A percentile compares a stretch with the other conserved stretches of the same genome.
These are phyloP conservation scores for Propithecus coquereli DNA, from an alignment of 2,113 vertebrate species.

Conservation along the genomic window DNA sequence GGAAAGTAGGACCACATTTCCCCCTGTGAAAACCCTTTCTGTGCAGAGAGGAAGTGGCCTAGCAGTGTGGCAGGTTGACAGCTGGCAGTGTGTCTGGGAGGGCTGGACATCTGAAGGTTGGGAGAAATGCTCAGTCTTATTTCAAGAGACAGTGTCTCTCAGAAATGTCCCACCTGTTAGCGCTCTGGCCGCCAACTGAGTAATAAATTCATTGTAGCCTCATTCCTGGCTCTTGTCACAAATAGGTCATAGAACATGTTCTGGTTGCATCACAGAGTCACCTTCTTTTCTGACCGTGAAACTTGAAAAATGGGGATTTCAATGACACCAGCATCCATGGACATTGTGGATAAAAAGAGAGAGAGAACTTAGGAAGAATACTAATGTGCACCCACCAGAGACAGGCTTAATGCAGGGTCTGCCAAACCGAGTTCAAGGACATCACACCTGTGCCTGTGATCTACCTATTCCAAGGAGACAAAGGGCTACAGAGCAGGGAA, in stretches of 20 bases:
- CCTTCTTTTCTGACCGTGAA: neutral
- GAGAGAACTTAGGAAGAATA: neutral
- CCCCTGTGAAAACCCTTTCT: neutral
- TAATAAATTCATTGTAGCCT: neutral
- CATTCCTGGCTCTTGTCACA: slow-evolving; percentile 26
- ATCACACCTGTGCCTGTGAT: neutral
- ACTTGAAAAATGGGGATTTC: neutral
- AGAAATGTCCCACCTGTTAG: accelerated
- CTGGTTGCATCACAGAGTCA: neutral
- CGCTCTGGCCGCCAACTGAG: accelerated
- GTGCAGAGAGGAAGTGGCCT: neutral
- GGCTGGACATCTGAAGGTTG: neutral
- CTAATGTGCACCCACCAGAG: neutral
- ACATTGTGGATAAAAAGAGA: neutral
- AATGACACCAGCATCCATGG: neutral
- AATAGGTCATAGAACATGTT: neutral
- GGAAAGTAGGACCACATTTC: neutral
- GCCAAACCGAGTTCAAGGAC: neutral
- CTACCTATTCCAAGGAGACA: neutral
- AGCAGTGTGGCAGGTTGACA: neutral
- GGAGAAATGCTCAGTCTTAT: accelerated
- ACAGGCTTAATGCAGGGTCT: neutral
- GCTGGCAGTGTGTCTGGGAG: neutral
- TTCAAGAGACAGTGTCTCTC: neutral
- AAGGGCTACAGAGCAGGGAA: neutral